phyloP scores from a whole-genome alignment of 2,888 invertebrate genomes.

The Liposcelis brunnea region DNA sequence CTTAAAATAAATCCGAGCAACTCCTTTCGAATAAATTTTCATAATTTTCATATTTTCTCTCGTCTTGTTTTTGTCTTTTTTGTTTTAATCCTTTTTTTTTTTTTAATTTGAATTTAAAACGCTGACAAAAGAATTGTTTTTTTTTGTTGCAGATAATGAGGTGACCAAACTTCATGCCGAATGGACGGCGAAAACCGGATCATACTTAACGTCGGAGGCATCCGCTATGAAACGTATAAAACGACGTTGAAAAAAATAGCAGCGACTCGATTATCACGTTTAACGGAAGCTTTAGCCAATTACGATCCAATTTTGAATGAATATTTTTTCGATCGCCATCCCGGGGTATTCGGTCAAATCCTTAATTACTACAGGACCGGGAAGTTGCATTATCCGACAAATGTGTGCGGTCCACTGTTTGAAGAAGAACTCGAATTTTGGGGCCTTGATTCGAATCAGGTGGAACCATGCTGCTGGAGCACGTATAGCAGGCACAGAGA shows the following conservation, averaged over 20 bases:
- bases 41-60: too few relatives aligned
- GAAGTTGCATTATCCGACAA: slow-evolving; percentile 88
- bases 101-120: too few relatives aligned
- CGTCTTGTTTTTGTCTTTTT: too few relatives aligned
- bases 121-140: too few relatives aligned
- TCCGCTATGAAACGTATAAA: slow-evolving; percentile 64
- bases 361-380: slow-evolving; percentile 85
- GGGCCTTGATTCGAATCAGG: slow-evolving; percentile 94
- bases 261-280: slow-evolving; percentile 63
- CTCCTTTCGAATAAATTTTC: too few relatives aligned
- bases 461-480: slow-evolving; percentile 97
- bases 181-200: slow-evolving; percentile 89
- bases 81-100: too few relatives aligned
- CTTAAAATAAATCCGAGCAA: too few relatives aligned
- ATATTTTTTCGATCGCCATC: slow-evolving; percentile 75
- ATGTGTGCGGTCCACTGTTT: slow-evolving; percentile 92
- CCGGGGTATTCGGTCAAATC: slow-evolving; percentile 78
- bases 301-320: slow-evolving; percentile 80
- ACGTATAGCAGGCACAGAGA: slow-evolving; percentile 81
- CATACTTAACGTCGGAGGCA: slow-evolving; percentile 85
- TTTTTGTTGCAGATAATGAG: slow-evolving; percentile 7
- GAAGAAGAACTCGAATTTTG: slow-evolving; percentile 94
- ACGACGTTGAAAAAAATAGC: slow-evolving; percentile 78
- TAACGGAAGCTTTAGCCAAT: slow-evolving; percentile 72
- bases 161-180: slow-evolving; percentile 12